Percentiles rank a stretch among this genome's conserved stretches.
phyloP scores from a whole-genome alignment of 2,113 vertebrate genomes.

The Turdus rufiventris region DNA sequence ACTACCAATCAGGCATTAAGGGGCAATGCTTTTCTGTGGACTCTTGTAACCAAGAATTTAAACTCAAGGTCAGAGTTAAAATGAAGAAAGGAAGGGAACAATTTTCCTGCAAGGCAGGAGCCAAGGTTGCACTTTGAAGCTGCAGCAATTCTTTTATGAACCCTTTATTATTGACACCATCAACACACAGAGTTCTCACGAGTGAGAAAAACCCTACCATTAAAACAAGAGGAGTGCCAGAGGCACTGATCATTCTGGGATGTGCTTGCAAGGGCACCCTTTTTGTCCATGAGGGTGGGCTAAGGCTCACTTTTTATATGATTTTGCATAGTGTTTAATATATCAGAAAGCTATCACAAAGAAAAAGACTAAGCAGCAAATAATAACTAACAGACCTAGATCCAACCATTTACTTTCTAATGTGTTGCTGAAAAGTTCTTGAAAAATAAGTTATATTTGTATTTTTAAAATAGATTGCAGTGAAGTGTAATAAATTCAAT shows the following conservation, averaged over 20 bases:
- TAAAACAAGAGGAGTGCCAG: not conserved
- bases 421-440: not conserved
- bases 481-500: not conserved
- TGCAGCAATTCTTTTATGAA: not conserved
- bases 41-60: not conserved
- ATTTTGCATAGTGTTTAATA: not conserved
- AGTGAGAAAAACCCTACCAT: not conserved
- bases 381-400: not conserved
- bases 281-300: not conserved
- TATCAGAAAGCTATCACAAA: not conserved
- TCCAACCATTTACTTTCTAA: not conserved
- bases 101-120: not conserved
- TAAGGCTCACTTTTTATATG: not conserved
- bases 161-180: not conserved
- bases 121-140: not conserved
- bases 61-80: not conserved
- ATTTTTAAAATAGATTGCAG: not conserved
- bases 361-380: not conserved
- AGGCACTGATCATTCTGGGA: not conserved
- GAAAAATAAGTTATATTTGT: not conserved
- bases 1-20: not conserved
- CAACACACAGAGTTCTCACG: not conserved
- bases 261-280: not conserved
- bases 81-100: not conserved
- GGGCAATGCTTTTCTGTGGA: not conserved